Conservation (phyloP, 2,888 invertebrate genomes). For the Hirtodrosophila confusa region DNA sequence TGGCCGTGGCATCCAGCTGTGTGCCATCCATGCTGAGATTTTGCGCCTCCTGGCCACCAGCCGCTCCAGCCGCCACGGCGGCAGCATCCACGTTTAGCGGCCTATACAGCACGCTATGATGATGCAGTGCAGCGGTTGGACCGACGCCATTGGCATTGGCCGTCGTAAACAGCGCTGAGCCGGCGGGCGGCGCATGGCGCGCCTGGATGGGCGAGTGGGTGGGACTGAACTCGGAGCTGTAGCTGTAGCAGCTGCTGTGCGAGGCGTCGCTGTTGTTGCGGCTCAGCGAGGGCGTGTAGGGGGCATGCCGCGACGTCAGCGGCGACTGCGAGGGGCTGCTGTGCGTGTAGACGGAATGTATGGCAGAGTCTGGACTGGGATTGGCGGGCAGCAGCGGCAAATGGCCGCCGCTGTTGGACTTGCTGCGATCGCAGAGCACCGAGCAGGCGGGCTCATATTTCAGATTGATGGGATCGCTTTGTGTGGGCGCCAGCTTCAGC, state of each 20-base stretch:
- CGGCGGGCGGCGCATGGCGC: constrained; percentile 84
- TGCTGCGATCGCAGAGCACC: constrained; percentile 87
- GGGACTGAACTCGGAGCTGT: constrained; percentile 92
- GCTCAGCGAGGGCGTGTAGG: constrained; percentile 92
- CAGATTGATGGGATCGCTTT: constrained; percentile 83
- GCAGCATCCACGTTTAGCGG: constrained; percentile 81
- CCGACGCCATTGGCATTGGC: constrained; percentile 27
- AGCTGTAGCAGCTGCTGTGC: constrained; percentile 94
- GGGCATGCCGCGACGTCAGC: constrained; percentile 91
- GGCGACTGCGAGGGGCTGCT: constrained; percentile 94
- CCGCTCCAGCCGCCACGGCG: constrained; percentile 12
- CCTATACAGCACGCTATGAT: constrained; percentile 85
- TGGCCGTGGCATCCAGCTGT: constrained; percentile 32
- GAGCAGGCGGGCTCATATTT: constrained; percentile 81
- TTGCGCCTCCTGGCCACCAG: constrained; percentile 65
- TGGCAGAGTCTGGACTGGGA: constrained; percentile 94
- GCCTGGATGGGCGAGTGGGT: constrained; percentile 95
- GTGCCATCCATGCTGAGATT: constrained; percentile 78
- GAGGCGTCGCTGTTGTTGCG: constrained; percentile 96
- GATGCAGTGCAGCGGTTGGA: constrained; percentile 82
- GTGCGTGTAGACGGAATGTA: constrained; percentile 93
- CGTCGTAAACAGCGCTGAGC: constrained; percentile 36
- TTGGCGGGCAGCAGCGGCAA: constrained; percentile 89
- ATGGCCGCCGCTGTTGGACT: constrained; percentile 84
- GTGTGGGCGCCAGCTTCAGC: constrained; percentile 79